Base-by-base conservation (phyloP, 2,113 vertebrate genomes). In the Gambusia affinis region DNA sequence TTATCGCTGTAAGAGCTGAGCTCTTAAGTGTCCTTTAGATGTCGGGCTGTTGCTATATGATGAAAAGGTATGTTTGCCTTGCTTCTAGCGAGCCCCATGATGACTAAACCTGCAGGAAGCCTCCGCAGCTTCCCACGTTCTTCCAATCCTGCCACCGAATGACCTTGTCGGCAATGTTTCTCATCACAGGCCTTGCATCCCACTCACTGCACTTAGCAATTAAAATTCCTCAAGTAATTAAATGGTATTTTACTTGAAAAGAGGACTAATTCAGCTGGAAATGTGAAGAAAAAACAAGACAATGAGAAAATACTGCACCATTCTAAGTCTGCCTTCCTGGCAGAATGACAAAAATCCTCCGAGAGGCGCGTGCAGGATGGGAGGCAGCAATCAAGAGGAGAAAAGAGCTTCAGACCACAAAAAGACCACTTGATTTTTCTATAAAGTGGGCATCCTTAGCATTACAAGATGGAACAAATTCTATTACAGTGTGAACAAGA, bases 71-170 rank as follows among this genome's bases (percentile, higher is more conserved):
- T 28, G 79, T 86, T 88, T 68, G 64, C 80, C 76, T 64, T 68
- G 64, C 51, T 42, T 39, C 79, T 77, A 75, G 77, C 17, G 4
- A 85, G 66, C 67, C 73, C 79, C 67, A 27, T 8, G 71, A 88
- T 93, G 90, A 93, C 87, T 90, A 67, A 90, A 93, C 81, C 84
- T 86, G 42, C 87, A 88, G 88, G 89, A 89, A 90, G 83, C 82
- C 81, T 90, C 87, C 74, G 42, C 87, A 78, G 79, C 82, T 81
- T 77, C 92, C 85, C 85, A 85, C 88, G 70, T 78, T 88, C 75
- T 70, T 57, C 86, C 78, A 72, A 79, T 83, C 70, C 79, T 47
- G 84, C 84, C 80, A 66, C 88, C 24, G 61, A 37, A 85, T 89
- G 90, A 94, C 92, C 92, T 92, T 91, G 91, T 85, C 83, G 68